phyloP scores from a whole-genome alignment of 2,113 vertebrate genomes.

The Xyliphius kryptos region DNA sequence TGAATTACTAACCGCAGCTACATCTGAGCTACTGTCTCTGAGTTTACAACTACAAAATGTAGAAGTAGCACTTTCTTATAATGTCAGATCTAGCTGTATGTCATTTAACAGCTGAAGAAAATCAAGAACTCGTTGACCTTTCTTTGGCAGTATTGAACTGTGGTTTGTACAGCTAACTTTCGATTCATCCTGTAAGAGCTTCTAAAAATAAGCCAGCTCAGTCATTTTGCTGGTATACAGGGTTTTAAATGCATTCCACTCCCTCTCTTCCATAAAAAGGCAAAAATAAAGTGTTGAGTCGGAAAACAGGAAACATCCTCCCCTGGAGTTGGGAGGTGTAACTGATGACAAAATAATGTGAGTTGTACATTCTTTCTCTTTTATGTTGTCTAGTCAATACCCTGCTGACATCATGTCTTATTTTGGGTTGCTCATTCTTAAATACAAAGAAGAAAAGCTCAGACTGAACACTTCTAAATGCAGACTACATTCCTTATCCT shows the following conservation, averaged over 20 bases:
- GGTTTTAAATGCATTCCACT: constrained; percentile 7
- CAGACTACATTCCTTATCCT: too few relatives aligned
- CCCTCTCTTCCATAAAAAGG: constrained; percentile 43
- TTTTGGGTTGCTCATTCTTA: too few relatives aligned
- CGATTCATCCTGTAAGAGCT: background rate
- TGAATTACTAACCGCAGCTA: too few relatives aligned
- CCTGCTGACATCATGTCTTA: constrained; percentile 42
- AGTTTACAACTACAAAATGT: too few relatives aligned
- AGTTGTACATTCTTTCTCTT: constrained; percentile 36
- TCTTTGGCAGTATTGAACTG: background rate
- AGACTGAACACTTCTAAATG: too few relatives aligned
- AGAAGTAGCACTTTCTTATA: too few relatives aligned
- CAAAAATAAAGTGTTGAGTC: constrained; percentile 30
- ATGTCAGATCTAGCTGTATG: too few relatives aligned
- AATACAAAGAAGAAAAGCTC: too few relatives aligned
- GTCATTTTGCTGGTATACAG: too few relatives aligned
- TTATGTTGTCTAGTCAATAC: constrained; percentile 29
- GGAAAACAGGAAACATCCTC: constrained; percentile 35
- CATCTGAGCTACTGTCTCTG: too few relatives aligned
- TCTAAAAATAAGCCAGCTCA: too few relatives aligned
- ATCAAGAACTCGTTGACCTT: background rate
- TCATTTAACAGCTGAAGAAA: too few relatives aligned
- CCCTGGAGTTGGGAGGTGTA: constrained; percentile 13
- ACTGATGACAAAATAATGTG: constrained; percentile 33
- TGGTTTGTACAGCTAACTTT: constrained; percentile 3